phyloP scores from a whole-genome alignment of 2,888 invertebrate species.

The Hyposoter didymator region DNA sequence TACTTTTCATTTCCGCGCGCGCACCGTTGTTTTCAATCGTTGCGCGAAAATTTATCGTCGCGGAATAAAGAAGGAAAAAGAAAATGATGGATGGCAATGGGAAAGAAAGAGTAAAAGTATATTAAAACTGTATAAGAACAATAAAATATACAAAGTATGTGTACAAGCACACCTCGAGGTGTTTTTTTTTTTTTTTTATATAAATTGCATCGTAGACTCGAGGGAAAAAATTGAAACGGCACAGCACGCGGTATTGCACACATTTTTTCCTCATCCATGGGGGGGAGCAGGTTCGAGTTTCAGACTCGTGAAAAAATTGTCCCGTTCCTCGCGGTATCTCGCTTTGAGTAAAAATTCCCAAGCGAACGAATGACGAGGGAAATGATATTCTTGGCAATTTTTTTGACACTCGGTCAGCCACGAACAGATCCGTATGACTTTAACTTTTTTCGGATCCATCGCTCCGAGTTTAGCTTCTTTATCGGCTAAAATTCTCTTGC shows the following conservation, averaged over 20 bases:
- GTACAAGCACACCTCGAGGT: conserved; percentile 70
- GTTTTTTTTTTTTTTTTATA: conserved; percentile 66
- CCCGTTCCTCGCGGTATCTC: conserved; percentile 85
- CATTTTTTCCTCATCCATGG: conserved; percentile 31
- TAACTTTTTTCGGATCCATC: conserved; percentile 78
- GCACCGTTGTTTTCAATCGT: too few species aligned
- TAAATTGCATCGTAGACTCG: conserved; percentile 66
- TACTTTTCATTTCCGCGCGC: conserved; percentile 38
- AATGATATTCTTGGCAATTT: conserved; percentile 83
- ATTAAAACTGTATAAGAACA: conserved; percentile 71
- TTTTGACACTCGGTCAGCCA: conserved; percentile 84
- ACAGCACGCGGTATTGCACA: too few species aligned
- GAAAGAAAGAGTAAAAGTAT: conserved; percentile 63
- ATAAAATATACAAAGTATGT: conserved; percentile 72
- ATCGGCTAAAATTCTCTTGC: conserved; percentile 62
- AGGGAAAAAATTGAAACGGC: neutral
- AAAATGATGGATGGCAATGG: neutral
- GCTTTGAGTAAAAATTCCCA: conserved; percentile 85
- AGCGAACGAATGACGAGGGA: conserved; percentile 83
- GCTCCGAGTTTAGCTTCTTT: conserved; percentile 62
- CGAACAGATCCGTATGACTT: conserved; percentile 79
- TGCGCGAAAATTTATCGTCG: too few species aligned
- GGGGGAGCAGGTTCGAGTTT: conserved; percentile 78
- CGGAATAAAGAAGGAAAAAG: neutral
- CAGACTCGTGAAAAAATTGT: conserved; percentile 85